Base-by-base conservation (phyloP, 2,888 invertebrate species). In the Timandra comae region DNA sequence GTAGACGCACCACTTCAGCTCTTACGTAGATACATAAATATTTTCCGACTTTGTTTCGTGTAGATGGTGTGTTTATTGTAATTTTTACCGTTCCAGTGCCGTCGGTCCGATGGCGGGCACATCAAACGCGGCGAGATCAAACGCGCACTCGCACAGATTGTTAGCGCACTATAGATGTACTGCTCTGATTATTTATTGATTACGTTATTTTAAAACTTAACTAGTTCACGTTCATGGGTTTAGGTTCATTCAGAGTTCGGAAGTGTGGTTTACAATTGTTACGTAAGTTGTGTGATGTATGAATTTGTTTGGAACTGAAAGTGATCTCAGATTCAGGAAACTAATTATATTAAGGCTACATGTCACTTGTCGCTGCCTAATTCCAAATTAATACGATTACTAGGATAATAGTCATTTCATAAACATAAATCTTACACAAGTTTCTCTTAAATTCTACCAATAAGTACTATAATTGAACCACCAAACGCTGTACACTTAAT, bases 81-180 rank as follows among this genome's bases (percentile, higher is more conserved):
- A 63, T 68, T 69, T 67, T 63, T 58, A 56, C 52, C 54, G 54
- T 49, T 33, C 62, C 76, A 74, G 74, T 56, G 46, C 53, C 63
- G 51, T n/a, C n/a, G n/a, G n/a, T n/a, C n/a, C n/a, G n/a, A 3
- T 16, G 4, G 16, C 16, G 16, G 16, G 3, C 4, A n/a, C 3
- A 16, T 16, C 16, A 16, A 16, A 16, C 4, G 16, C 52, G 68
- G 49, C 46, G 47, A 63, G 62, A 72, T 79, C 46, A 49, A 49
- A 49, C 24, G 44, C n/a, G 38, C 29, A 13, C 33, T 26, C 34
- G 31, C 34, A 30, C 37, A 9, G 24, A 24, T 24, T 10, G 24
- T 22, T 22, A 7, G 9, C 8, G 9, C 9, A 22, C 8, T 1
- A 7, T 7, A 1, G 7, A 5, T 20, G 20, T 20, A 22, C 22